Evolutionary conservation across 2,113 vertebrate species (phyloP), one percentile per base, ranked within the genome.

Genomic region (Naja naja): DNA sequence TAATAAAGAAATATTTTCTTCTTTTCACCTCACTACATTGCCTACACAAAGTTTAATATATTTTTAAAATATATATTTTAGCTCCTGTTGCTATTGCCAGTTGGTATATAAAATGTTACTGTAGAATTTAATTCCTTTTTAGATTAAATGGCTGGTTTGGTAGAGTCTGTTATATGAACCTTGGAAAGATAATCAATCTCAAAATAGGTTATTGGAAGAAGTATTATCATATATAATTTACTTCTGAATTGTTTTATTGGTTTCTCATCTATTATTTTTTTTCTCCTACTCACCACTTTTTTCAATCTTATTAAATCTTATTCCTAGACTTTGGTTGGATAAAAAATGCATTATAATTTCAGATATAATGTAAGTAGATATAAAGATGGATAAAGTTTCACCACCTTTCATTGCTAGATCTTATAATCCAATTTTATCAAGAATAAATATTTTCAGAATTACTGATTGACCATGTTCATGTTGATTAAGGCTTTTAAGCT

Each of bases 61-160:
- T 60, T 92, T 92, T 87, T 88, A 86, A 60, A 12, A 34, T 39
- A 64, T 88, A 49, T 45, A 88, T 69, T 88, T 92, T 11, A 88
- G 9, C 86, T 74, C 45, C 58, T 92, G 47, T 92, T 92, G 85
- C 58, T 69, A n/a, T 49, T 88, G 89, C 55, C 34, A 54, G 47
- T 87, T 45, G 52, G 85, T 54, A 47, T 53, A 43, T 64, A 53
- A 88, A 87, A 52, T 64, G 34, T 90, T 89, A 93, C 92, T 64
- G 22, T 27, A 4, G 55, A 64, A 87, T 87, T 93, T 60, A 91
- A 91, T 74, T 88, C 52, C 12, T 87, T 90, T 90, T 90, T 53
- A 47, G n/a, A 91, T 56, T 93, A 91, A 81, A 89, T 25, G 30
- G 12, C 5, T 60, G 88, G 85, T 88, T 81, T 87, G 81, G 18